Base-by-base conservation (phyloP, 2,888 invertebrate species). In the Apeira syringaria region DNA sequence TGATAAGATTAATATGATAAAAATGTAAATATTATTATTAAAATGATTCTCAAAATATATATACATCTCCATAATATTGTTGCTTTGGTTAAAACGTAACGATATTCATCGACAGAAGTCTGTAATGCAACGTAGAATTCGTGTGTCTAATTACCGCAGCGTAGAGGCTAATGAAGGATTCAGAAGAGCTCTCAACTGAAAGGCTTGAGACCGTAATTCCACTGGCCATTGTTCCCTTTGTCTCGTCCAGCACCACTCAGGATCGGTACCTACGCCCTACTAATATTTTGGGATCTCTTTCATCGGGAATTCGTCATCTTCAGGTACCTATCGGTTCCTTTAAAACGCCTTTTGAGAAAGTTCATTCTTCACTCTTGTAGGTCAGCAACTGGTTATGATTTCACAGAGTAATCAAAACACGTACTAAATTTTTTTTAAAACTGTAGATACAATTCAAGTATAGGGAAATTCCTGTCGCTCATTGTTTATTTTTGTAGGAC, bases 221-320 rank as follows among this genome's bases (percentile, higher is more conserved):
- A 47, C 61, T 57, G 67, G 61, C 68, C 73, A 74, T 79, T 75
- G 76, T 77, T 68, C 60, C 62, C 69, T 75, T 79, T 77, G 74
- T 78, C 60, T 70, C 53, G 52, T 40, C 38, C 59, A 55, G 56
- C 58, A 51, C 59, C 61, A 59, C 65, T 63, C 59, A 43, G 61
- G n/a, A 54, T 56, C 55, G 56, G 56, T 61, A 60, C 58, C 53
- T 47, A 41, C 50, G 47, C 46, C 57, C 50, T 55, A 61, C 56
- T 64, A 57, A 60, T 65, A 64, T 54, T 56, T 56, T 50, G 51
- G 44, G 51, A 56, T 48, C 46, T 53, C 51, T 56, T 56, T 56
- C 50, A 56, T 56, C 51, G 53, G 46, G 33, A 56, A 53, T 50
- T 56, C 53, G 53, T 56, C 56, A 53, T 53, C 56, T 53, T 56